Conservation (phyloP, 2,797 vertebrate genomes). For the Phrynocephalus forsythii region DNA sequence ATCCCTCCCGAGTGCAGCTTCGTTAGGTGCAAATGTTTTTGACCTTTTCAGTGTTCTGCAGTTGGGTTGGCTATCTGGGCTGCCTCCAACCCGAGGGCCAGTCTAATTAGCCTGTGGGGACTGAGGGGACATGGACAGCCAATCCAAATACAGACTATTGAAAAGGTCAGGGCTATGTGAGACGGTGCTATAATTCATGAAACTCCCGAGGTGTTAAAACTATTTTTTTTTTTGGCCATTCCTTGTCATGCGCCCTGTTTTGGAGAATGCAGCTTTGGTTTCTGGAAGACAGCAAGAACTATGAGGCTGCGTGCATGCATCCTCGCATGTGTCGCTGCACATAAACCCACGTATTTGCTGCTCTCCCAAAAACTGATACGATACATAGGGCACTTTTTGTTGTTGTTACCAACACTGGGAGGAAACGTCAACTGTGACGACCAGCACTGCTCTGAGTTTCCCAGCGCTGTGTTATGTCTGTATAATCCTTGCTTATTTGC, state of each 20-base stretch:
- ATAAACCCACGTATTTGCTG: too few relatives aligned
- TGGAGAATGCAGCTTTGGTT: conserved; percentile 4
- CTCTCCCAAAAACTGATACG: too few relatives aligned
- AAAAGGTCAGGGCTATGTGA: conserved; percentile 64
- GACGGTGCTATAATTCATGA: conserved; percentile 9
- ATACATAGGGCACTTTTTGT: not conserved
- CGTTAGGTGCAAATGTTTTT: conserved; percentile 38
- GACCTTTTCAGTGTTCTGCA: conserved; percentile 66
- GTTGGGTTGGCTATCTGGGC: conserved; percentile 59
- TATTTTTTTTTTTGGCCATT: not conserved
- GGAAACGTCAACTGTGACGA: not conserved
- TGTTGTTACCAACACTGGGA: not conserved
- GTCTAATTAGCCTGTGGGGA: conserved; percentile 58
- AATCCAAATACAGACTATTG: conserved; percentile 28
- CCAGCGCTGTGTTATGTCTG: not conserved
- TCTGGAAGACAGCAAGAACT: not conserved
- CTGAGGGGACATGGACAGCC: not conserved
- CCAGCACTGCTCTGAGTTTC: not conserved
- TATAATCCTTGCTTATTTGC: not conserved
- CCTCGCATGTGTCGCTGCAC: too few relatives aligned
- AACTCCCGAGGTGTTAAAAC: not conserved
- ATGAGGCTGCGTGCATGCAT: too few relatives aligned
- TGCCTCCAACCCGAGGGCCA: conserved; percentile 27
- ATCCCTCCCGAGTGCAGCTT: conserved; percentile 22
- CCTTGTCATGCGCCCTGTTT: not conserved